Percentiles rank a stretch among this genome's conserved stretches.
Conservation (phyloP, 2,888 invertebrate genomes). For the Abscondita cerata region DNA sequence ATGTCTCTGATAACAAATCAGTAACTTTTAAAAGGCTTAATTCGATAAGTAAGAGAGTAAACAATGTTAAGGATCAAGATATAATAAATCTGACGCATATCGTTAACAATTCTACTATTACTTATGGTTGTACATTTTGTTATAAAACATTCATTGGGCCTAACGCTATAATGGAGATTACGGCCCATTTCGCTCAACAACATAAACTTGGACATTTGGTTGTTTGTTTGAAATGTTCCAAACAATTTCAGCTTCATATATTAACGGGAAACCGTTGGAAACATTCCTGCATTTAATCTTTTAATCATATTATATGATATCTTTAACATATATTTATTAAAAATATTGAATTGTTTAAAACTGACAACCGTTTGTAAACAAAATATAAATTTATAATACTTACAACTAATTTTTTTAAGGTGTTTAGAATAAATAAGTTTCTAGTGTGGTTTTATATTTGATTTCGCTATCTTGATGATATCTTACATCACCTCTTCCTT, state of each 20-base stretch:
- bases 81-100: conserved; percentile 13
- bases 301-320: neutral
- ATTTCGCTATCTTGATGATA: no score
- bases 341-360: neutral
- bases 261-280: conserved; percentile 32
- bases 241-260: conserved; percentile 16
- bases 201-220: conserved; percentile 32
- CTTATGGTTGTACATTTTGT: conserved; percentile 31
- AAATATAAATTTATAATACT: neutral
- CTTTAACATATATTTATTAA: neutral
- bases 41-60: neutral
- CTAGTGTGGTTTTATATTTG: no score
- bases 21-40: conserved; percentile 30
- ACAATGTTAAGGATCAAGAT: neutral
- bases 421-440: no score
- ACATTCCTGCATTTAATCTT: conserved; percentile 24
- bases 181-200: conserved; percentile 22
- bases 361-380: neutral
- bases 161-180: conserved; percentile 9
- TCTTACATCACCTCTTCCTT: no score
- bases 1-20: conserved; percentile 5
- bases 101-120: conserved; percentile 28
- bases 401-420: no score
- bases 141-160: conserved; percentile 13
- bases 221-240: conserved; percentile 31